Evolutionary conservation across 1,140 invertebrate genomes (phyloP), one percentile per base, ranked within the genome.

Genomic region (Drosophila sturtevanti): DNA sequence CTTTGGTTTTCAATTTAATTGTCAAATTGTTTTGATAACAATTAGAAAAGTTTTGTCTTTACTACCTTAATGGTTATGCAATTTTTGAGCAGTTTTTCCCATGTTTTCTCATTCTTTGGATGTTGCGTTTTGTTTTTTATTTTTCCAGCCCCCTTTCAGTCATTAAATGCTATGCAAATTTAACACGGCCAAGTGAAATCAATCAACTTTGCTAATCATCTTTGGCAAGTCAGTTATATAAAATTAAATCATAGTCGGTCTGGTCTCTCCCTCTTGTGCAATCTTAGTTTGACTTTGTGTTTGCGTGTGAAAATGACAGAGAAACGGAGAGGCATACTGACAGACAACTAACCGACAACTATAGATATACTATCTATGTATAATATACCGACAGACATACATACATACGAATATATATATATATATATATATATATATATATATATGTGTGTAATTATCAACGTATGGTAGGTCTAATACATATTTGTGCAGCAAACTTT

Each of bases 171-270:
- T 48, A 48, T 48, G 41, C 9, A 48, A 48, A 48, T 48, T 21
- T 44, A 21, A 16, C 14, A 44, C 1, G 7, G 41, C 7, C 41
- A 51, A 70, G 59, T 60, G 68, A 87, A 86, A 87, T 86, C 82
- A 86, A 87, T 86, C 82, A 81, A 48, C 6, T 51, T 51, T 41
- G 74, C 75, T 87, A 87, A 86, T 87, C 70, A 81, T 74, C 56
- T 18, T 58, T 11, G 62, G 63, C 37, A 12, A 66, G 61, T 62
- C 44, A 61, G 16, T 64, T 64, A 63, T 58, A 75, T 52, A 72
- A 64, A 54, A 61, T 27, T 62, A 75, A 61, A 67, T 44, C 41
- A 61, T 61, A 38, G 16, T 44, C n/a, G n/a, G n/a, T n/a, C n/a
- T n/a, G n/a, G n/a, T n/a, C n/a, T n/a, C n/a, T n/a, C n/a, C n/a